Evolutionary conservation across 1,140 invertebrate species (phyloP).

Genomic region (Metaphire vulgaris): DNA sequence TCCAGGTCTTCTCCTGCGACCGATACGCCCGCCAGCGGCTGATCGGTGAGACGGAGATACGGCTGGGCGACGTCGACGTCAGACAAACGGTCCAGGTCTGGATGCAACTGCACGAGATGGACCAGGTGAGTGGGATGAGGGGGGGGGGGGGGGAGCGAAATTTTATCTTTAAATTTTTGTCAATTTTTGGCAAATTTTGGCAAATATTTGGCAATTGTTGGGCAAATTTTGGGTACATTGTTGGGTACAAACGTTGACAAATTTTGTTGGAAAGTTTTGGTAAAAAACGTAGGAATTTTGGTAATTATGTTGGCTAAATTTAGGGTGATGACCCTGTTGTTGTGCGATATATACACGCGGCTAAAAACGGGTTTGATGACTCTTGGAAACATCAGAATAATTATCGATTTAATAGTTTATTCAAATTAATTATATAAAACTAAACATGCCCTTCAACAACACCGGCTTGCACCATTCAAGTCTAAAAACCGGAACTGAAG

Average conservation of each 20-base stretch:
- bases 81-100: slow-evolving; percentile 59
- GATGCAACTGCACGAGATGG: slow-evolving; percentile 60
- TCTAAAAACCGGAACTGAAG: no score
- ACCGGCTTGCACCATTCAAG: no score
- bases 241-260: no score
- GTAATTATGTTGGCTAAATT: no score
- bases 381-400: no score
- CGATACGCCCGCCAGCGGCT: slow-evolving; percentile 57
- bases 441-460: no score
- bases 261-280: slow-evolving; percentile 58
- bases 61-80: slow-evolving; percentile 59
- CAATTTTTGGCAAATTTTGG: slow-evolving; percentile 14
- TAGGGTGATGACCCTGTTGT: no score
- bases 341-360: no score
- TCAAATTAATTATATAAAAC: no score
- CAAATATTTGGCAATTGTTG: slow-evolving; percentile 32
- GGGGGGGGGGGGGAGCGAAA: background rate
- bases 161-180: background rate
- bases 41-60: slow-evolving; percentile 61
- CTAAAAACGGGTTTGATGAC: no score
- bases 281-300: no score
- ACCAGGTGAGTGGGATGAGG: slow-evolving; percentile 55
- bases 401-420: no score
- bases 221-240: slow-evolving; percentile 55
- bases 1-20: slow-evolving; percentile 61